phyloP scores from a whole-genome alignment of 2,797 vertebrate species.

The Labeo calbasu region DNA sequence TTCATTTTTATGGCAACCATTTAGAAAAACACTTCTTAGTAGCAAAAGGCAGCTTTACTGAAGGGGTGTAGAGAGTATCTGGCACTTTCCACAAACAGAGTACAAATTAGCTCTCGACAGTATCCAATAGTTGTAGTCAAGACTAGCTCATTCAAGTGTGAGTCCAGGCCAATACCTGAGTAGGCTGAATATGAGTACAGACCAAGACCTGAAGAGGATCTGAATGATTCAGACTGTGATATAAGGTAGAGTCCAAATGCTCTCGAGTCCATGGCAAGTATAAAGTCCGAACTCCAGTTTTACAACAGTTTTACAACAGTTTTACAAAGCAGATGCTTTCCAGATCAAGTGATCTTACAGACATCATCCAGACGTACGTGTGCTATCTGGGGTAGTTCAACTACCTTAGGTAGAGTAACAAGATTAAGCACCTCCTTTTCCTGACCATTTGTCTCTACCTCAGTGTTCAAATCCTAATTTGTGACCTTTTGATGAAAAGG shows the following conservation, averaged over 20 bases:
- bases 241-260: neutral
- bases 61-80: neutral
- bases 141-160: neutral
- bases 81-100: neutral
- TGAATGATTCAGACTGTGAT: neutral
- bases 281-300: neutral
- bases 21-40: constrained; percentile 6
- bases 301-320: neutral
- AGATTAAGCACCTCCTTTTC: neutral
- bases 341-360: too few relatives aligned
- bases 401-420: neutral
- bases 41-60: neutral
- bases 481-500: constrained; percentile 13
- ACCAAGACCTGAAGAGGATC: neutral
- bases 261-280: too few relatives aligned
- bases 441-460: neutral
- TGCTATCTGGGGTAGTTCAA: too few relatives aligned
- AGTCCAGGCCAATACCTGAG: neutral
- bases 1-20: constrained; percentile 3
- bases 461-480: neutral
- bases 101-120: neutral
- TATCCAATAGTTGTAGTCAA: neutral
- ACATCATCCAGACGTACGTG: too few relatives aligned
- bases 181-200: neutral
- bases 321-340: too few relatives aligned